Percentiles rank a stretch among this genome's conserved stretches.
phyloP scores from a whole-genome alignment of 2,888 invertebrate genomes.

The Agonum fuliginosum region DNA sequence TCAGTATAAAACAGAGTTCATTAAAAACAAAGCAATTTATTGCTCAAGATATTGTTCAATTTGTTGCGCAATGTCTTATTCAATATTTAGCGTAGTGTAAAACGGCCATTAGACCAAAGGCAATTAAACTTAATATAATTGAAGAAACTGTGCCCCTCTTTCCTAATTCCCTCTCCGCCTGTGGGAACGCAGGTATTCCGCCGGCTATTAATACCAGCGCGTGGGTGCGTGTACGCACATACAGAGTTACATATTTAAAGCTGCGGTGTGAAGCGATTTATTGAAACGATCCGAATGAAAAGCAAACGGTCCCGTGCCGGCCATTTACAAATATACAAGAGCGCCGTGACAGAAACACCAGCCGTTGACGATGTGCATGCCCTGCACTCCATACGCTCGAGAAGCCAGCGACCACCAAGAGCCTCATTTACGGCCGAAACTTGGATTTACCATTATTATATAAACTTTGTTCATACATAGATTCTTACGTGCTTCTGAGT shows the following conservation, averaged over 20 bases:
- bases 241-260: conserved; percentile 72
- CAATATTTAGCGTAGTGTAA: too few relatives aligned
- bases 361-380: conserved; percentile 53
- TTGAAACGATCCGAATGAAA: conserved; percentile 68
- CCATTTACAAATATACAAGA: conserved; percentile 68
- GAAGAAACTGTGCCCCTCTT: not conserved
- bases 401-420: conserved; percentile 15
- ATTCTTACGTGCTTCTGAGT: too few relatives aligned
- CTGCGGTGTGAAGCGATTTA: conserved; percentile 69
- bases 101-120: too few relatives aligned
- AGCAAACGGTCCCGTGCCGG: conserved; percentile 66
- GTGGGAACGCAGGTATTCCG: conserved; percentile 18
- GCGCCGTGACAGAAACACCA: conserved; percentile 48
- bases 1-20: too few relatives aligned
- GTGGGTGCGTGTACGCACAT: conserved; percentile 53
- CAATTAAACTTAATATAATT: not conserved
- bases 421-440: not conserved
- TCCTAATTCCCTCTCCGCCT: not conserved
- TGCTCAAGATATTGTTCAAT: too few relatives aligned
- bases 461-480: too few relatives aligned
- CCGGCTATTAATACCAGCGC: conserved; percentile 37
- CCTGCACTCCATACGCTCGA: not conserved
- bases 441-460: too few relatives aligned
- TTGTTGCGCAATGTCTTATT: too few relatives aligned
- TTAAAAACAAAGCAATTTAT: too few relatives aligned